These are phyloP conservation scores for Orius insidiosus DNA, from an alignment of 1,140 invertebrate species.

Conservation along the genomic window DNA sequence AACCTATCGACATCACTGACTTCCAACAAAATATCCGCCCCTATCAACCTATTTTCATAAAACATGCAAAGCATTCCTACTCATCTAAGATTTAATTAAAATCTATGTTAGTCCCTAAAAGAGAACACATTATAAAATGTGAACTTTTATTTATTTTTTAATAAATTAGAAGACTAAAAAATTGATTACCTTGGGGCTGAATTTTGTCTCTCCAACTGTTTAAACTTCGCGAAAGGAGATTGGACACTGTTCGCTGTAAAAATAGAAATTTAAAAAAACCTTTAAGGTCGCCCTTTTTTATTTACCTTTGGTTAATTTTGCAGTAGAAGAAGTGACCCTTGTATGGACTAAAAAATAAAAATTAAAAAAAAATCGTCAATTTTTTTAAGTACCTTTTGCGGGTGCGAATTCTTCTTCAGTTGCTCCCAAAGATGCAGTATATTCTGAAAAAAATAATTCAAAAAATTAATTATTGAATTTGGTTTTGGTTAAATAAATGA, in stretches of 20 bases:
- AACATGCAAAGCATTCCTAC: not conserved
- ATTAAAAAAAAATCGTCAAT: not conserved
- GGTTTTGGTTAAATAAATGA: too few species aligned
- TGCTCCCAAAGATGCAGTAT: too few species aligned
- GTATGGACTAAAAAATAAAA: slow-evolving; percentile 39
- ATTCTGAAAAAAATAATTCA: too few species aligned
- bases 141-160: too few species aligned
- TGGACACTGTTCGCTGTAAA: slow-evolving; percentile 26
- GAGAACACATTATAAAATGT: too few species aligned
- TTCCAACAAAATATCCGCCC: too few species aligned
- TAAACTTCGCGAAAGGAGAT: slow-evolving; percentile 77
- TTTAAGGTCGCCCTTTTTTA: not conserved
- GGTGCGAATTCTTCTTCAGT: too few species aligned
- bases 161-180: not conserved
- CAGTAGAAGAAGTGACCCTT: slow-evolving; percentile 22
- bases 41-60: too few species aligned
- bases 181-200: slow-evolving; percentile 54
- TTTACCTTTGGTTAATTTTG: slow-evolving; percentile 21
- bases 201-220: slow-evolving; percentile 72
- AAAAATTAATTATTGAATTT: too few species aligned
- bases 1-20: too few species aligned
- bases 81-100: slow-evolving; percentile 6
- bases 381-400: too few species aligned
- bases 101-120: not conserved
- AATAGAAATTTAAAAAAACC: slow-evolving; percentile 1